Evolutionary conservation across 2,113 vertebrate species (phyloP), one percentile per base, ranked within the genome.

Genomic region (Naja naja): DNA sequence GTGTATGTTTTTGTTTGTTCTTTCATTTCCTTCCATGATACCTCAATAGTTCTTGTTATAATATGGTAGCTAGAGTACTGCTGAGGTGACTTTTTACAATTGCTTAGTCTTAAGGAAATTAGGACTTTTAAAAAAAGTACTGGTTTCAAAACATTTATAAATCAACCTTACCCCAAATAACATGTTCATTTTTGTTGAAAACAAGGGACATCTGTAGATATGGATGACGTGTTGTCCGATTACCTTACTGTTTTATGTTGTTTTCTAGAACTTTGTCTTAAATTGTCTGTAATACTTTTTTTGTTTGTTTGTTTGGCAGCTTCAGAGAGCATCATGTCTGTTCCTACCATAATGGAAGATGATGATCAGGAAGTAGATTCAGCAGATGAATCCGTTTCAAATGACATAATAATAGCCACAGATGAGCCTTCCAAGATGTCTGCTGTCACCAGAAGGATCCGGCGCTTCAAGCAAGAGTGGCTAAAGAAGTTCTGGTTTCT

Each of bases 401-500:
- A 99, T 0, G 99, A 99, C 25, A 98, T 99, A 81, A 97, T 99
- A 91, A 97, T 98, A 7, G 97, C 98, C 56, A 95, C 98, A 0
- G 99, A 99, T 0, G 99, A 99, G 94, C 97, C 98, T 30, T 98
- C 98, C 25, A 99, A 99, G 96, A 97, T 98, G 95, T 98, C 98
- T 0, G 97, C 98, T 0, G 98, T 97, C 0, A 97, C 98, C 3
- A 97, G 99, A 47, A 98, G 99, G 16, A 99, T 99, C 95, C 98
- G 99, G 5, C 98, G 99, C 43, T 99, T 99, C 96, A 99, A 99
- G 95, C 99, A 99, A 96, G 99, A 99, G 93, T 99, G 99, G 99
- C 97, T 99, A 60, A 99, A 99, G 95, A 99, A 99, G 96, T 99
- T 99, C 97, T 99, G 99, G 99, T 99, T 99, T 96, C 97, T 99